A percentile compares a stretch with the other conserved stretches of the same genome.
Conservation (phyloP, 2,797 vertebrate genomes). For the Eptatretus atami region DNA sequence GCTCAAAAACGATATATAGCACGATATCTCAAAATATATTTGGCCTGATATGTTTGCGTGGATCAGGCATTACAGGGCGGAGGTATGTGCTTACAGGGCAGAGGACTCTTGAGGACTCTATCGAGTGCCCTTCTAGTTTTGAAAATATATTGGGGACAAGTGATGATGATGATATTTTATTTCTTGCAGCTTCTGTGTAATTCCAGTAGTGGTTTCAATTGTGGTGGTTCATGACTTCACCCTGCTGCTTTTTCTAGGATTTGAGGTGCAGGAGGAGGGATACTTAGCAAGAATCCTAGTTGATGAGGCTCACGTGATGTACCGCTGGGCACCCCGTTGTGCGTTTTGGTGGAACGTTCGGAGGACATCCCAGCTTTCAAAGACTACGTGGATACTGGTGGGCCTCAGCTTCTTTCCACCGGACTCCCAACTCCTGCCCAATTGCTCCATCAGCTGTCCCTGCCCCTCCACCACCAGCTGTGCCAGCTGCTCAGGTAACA, state of each 20-base stretch:
- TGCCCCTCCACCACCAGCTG: slow-evolving; percentile 14
- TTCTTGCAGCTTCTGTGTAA: too few species aligned
- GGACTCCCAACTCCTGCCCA: slow-evolving; percentile 10
- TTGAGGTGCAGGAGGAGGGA: slow-evolving; percentile 89
- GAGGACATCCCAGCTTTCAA: slow-evolving; percentile 62
- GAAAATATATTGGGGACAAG: slow-evolving; percentile 6
- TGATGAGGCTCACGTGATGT: slow-evolving; percentile 57
- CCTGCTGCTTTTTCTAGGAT: slow-evolving; percentile 21
- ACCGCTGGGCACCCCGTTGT: slow-evolving; percentile 46
- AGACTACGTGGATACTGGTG: slow-evolving; percentile 42
- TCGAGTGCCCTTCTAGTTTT: not conserved
- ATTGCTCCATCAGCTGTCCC: slow-evolving; percentile 12
- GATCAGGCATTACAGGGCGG: too few species aligned
- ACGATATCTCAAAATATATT: too few species aligned
- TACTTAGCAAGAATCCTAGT: slow-evolving; percentile 79
- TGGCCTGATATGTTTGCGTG: too few species aligned
- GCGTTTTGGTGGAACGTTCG: slow-evolving; percentile 85
- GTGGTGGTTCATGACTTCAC: not conserved
- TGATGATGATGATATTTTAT: not conserved
- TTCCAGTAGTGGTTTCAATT: not conserved
- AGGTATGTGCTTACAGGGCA: too few species aligned
- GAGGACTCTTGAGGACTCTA: not conserved
- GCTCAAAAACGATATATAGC: too few species aligned
- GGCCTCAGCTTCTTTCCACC: slow-evolving; percentile 10
- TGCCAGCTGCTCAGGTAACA: slow-evolving; percentile 12